Percentiles rank a stretch among this genome's conserved stretches.
Conservation (phyloP, 2,888 invertebrate species). For the Folsomia candida region DNA sequence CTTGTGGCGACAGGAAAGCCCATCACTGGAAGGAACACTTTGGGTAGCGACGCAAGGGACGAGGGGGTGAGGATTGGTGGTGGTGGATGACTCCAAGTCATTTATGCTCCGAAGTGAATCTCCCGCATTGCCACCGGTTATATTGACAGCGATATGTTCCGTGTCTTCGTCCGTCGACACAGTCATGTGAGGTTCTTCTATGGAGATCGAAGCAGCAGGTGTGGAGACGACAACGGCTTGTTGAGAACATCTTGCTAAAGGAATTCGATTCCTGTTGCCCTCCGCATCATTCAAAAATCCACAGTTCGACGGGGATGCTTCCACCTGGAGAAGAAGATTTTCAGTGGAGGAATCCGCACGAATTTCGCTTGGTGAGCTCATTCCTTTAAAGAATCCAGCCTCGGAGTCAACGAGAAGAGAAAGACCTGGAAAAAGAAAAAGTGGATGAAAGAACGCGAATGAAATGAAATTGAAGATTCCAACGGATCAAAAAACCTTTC, state of each 20-base stretch:
- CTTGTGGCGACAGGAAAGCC: constrained; percentile 44
- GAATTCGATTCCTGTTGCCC: constrained; percentile 40
- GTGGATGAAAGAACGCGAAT: no score
- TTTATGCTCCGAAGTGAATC: constrained; percentile 68
- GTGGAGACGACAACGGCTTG: constrained; percentile 50
- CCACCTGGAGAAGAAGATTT: constrained; percentile 39
- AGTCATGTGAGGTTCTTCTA: constrained; percentile 49
- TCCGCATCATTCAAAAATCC: constrained; percentile 38
- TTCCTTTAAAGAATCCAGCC: no score
- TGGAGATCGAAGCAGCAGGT: constrained; percentile 42
- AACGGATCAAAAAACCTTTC: no score
- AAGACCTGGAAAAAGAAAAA: neutral
- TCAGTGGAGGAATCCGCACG: constrained; percentile 41
- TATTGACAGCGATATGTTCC: constrained; percentile 24
- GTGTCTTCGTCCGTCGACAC: constrained; percentile 50
- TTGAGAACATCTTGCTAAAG: constrained; percentile 49
- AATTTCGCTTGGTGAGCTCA: constrained; percentile 28
- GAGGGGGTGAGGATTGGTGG: constrained; percentile 36
- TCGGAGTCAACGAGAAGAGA: neutral
- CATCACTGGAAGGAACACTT: constrained; percentile 36
- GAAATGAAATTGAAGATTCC: no score
- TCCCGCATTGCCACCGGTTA: neutral
- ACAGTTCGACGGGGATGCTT: constrained; percentile 32
- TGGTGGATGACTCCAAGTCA: constrained; percentile 72
- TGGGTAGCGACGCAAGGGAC: constrained; percentile 24